These are phyloP conservation scores for Melinopterus prodromus DNA, from an alignment of 2,888 invertebrate genomes.

Conservation along the genomic window DNA sequence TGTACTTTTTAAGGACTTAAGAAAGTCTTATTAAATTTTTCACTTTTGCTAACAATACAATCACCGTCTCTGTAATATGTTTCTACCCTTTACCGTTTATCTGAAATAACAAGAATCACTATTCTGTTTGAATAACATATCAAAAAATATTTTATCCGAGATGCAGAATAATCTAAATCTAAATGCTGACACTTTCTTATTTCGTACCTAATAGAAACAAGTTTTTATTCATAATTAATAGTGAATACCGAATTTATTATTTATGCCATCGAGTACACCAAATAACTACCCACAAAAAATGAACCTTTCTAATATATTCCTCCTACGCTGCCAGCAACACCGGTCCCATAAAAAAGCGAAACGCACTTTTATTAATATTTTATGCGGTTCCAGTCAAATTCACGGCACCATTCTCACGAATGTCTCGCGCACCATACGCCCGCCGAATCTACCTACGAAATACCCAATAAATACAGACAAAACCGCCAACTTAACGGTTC, in stretches of 20 bases:
- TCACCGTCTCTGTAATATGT: too few relatives aligned
- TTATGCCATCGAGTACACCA: background rate
- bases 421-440: background rate
- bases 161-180: too few relatives aligned
- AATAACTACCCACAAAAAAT: background rate
- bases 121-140: too few relatives aligned
- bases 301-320: background rate
- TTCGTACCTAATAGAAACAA: too few relatives aligned
- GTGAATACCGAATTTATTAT: background rate
- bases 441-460: background rate
- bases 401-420: background rate
- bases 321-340: background rate
- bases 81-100: too few relatives aligned
- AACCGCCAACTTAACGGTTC: constrained; percentile 4
- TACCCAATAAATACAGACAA: background rate
- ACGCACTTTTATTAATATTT: constrained; percentile 4
- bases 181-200: too few relatives aligned
- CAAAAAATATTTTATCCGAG: too few relatives aligned
- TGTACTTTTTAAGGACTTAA: too few relatives aligned
- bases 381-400: background rate
- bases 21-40: too few relatives aligned
- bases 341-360: background rate
- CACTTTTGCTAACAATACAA: too few relatives aligned
- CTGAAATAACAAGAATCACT: too few relatives aligned
- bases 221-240: background rate